Evolutionary conservation across 2,888 invertebrate genomes (phyloP).

Genomic region (Hypercompe scribonia): DNA sequence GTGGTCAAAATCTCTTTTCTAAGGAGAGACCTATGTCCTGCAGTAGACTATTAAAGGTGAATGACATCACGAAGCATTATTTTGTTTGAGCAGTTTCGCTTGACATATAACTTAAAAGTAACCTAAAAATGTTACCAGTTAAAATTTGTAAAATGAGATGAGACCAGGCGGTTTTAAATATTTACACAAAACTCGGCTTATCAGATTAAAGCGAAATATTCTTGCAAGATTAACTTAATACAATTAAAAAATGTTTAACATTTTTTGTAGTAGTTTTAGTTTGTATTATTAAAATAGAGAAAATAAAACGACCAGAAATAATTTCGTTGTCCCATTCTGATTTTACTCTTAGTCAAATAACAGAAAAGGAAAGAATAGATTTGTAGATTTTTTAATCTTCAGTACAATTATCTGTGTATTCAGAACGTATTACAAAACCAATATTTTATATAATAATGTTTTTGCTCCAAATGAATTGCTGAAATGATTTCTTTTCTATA

Average conservation of each 20-base stretch:
- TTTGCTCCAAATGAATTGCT: no score
- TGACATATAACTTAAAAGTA: neutral
- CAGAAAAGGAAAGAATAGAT: neutral
- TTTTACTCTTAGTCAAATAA: neutral
- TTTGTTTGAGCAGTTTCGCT: neutral
- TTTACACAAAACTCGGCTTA: conserved; percentile 1
- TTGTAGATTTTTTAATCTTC: no score
- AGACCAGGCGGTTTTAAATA: neutral
- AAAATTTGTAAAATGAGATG: neutral
- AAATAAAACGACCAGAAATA: neutral
- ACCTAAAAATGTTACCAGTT: neutral
- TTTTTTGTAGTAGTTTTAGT: neutral
- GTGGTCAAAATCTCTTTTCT: no score
- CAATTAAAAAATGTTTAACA: neutral
- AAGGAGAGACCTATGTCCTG: no score
- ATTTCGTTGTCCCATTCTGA: neutral
- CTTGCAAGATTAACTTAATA: conserved; percentile 4
- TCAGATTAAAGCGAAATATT: conserved; percentile 11
- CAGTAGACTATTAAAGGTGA: no score
- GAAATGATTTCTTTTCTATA: no score
- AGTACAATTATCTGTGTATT: no score
- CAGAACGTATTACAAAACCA: no score
- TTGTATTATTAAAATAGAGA: neutral
- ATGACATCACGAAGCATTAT: no score
- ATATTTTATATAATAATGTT: no score